Evolutionary conservation across 1,140 invertebrate species (phyloP).

Genomic region (Macrotrachela quadricornifera): DNA sequence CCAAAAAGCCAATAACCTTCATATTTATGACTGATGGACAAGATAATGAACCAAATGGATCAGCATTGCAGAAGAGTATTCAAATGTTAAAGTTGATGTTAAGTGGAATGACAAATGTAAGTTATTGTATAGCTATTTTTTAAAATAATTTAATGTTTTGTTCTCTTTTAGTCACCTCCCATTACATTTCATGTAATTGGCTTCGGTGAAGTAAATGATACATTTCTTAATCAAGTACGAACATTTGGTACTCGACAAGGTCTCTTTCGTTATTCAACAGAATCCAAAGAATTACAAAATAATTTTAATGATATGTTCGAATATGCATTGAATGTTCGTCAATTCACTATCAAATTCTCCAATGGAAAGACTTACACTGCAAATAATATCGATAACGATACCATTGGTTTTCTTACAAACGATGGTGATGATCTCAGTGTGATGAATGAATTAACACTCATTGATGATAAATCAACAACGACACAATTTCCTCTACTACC

Average conservation of each 20-base stretch:
- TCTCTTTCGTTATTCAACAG: slow-evolving; percentile 1
- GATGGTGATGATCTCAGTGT: neutral
- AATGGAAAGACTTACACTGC: neutral
- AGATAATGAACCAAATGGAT: neutral
- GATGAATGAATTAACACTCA: neutral
- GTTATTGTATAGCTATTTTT: too few species aligned
- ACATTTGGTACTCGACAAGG: neutral
- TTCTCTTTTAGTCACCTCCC: too few species aligned
- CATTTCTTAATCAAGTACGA: slow-evolving; percentile 1
- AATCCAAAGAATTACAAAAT: neutral
- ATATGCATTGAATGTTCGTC: neutral
- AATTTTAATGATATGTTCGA: slow-evolving; percentile 4
- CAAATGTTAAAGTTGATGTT: neutral
- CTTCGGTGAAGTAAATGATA: neutral
- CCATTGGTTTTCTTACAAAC: neutral
- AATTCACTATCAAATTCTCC: neutral
- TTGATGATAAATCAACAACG: neutral
- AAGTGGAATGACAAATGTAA: neutral
- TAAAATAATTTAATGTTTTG: too few species aligned
- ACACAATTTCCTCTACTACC: neutral
- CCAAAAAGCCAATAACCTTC: neutral
- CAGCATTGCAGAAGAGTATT: neutral
- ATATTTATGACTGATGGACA: slow-evolving; percentile 5
- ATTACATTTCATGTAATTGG: slow-evolving; percentile 1
- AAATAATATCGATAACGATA: neutral